A percentile compares a stretch with the other conserved stretches of the same genome.
phyloP scores from a whole-genome alignment of 2,888 invertebrate genomes.

The Dexiosoma caninum region DNA sequence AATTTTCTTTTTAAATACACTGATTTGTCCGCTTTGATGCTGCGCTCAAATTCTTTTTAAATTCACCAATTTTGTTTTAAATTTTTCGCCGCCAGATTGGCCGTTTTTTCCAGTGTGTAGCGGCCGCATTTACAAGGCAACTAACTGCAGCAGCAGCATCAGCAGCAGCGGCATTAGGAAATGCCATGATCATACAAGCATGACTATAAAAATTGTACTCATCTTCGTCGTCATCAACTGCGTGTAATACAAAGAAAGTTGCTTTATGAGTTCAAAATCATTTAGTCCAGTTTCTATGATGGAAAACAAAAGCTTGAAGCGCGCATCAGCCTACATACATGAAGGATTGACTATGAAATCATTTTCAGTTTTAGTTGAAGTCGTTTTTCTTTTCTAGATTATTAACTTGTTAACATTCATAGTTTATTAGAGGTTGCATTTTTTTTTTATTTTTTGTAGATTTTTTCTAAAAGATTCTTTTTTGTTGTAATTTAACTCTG shows the following conservation, averaged over 20 bases:
- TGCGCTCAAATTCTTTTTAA: too few species aligned
- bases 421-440: conserved; percentile 51
- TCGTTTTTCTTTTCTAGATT: background rate
- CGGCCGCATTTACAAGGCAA: background rate
- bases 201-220: conserved; percentile 36
- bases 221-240: conserved; percentile 8
- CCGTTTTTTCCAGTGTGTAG: too few species aligned
- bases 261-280: conserved; percentile 40
- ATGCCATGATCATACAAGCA: conserved; percentile 56
- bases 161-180: conserved; percentile 37
- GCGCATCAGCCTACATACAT: conserved; percentile 33
- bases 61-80: too few species aligned
- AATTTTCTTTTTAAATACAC: too few species aligned
- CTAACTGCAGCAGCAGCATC: background rate
- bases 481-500: conserved; percentile 49
- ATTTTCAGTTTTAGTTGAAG: background rate
- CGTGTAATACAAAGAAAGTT: conserved; percentile 33
- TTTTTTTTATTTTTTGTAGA: background rate
- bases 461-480: background rate
- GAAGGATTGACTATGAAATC: conserved; percentile 33
- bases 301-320: conserved; percentile 33
- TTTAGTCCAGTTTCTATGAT: conserved; percentile 17
- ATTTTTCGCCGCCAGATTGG: too few species aligned
- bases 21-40: too few species aligned
- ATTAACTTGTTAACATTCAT: conserved; percentile 34